Base-by-base conservation (phyloP, 2,797 vertebrate genomes). In the Neosilurus mollespiculum region DNA sequence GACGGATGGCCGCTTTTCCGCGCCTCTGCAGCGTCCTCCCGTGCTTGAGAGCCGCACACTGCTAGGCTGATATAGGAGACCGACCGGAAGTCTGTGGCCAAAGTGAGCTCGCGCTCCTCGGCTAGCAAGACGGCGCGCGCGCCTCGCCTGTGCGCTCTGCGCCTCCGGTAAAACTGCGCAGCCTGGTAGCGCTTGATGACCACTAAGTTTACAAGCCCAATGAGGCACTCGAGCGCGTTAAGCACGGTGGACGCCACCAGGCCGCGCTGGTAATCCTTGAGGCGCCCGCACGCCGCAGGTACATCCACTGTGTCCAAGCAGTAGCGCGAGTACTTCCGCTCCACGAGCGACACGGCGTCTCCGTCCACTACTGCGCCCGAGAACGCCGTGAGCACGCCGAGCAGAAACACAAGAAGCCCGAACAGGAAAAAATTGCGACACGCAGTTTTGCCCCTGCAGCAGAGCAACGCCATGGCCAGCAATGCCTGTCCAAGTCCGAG, bases 311-410 rank as follows among this genome's bases (percentile, higher is more conserved):
- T 89, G 78, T 94, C 92, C 89, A 95, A 90, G 92, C 97, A 98
- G 90, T 96, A 96, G 91, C 97, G 96, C 82, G 96, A 95, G 90
- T 96, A 96, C 88, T 98, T 98, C 94, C 96, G 94, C 87, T 97
- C 96, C 94, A 96, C 96, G 78, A 98, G 92, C 71, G 97, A 95
- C 83, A 97, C 97, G 49, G 97, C 94, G 94, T 98, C 97, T 82
- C 97, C 97, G 94, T 98, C 97, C 94, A 98, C 96, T 90, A 98
- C 97, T 30, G 97, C 97, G 82, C 97, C 97, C 86, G 96, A 97
- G 92, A 98, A 97, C 92, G 97, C 97, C 88, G 96, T 97, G 88
- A 98, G 96, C 76, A 98, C 95, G 15, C 97, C 97, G 87, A 98
- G 88, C 93, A 98, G 91, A 93, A 97, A 97, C 87, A 98, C 96